These are phyloP conservation scores for Netelia melanura DNA, from an alignment of 2,888 invertebrate genomes.

Conservation along the genomic window DNA sequence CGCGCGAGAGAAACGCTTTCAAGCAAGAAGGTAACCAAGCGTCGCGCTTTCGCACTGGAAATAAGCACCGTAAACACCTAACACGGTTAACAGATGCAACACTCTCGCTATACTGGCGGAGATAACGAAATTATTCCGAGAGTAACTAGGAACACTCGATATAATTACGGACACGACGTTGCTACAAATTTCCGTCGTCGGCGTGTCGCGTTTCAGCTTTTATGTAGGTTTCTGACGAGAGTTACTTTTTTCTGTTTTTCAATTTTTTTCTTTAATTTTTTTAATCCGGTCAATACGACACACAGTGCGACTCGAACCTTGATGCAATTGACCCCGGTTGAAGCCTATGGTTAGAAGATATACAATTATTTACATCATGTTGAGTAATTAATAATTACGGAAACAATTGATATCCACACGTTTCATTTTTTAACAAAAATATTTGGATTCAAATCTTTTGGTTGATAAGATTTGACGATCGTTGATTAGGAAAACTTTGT, in stretches of 20 bases:
- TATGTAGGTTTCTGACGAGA: not conserved
- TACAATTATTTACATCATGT: no score
- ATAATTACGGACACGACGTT: slow-evolving; percentile 17
- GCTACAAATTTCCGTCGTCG: not conserved
- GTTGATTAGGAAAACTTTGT: no score
- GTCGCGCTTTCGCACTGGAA: slow-evolving; percentile 73
- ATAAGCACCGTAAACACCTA: slow-evolving; percentile 80
- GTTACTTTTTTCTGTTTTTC: not conserved
- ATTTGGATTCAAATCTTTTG: no score
- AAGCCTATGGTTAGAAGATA: no score
- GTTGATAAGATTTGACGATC: no score
- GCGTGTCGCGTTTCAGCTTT: not conserved
- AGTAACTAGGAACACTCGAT: slow-evolving; percentile 71
- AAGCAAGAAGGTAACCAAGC: slow-evolving; percentile 61
- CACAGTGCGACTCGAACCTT: no score
- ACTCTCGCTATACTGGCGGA: slow-evolving; percentile 15
- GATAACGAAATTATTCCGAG: slow-evolving; percentile 79
- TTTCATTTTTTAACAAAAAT: no score
- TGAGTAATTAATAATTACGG: no score
- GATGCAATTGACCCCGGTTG: no score
- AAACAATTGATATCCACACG: no score
- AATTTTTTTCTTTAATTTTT: not conserved
- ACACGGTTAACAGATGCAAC: slow-evolving; percentile 79
- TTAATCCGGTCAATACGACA: no score
- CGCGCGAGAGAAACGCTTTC: slow-evolving; percentile 44